Evolutionary conservation across 2,888 invertebrate species (phyloP), one percentile per base, ranked within the genome.

Genomic region (Epinotia ramella): DNA sequence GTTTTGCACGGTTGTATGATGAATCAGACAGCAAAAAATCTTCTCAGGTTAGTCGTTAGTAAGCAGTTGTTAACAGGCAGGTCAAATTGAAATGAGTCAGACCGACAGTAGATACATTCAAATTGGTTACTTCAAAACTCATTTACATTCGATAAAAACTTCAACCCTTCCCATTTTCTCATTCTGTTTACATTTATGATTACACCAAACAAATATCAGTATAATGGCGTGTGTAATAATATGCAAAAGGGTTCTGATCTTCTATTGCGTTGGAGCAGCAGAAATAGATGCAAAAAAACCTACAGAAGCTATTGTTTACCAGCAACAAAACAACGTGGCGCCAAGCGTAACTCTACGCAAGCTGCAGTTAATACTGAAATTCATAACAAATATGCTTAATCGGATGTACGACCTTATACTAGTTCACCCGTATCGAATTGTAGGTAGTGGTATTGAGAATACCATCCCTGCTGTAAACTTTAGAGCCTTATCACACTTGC

Each of bases 1-100:
- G n/a, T 53, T 66, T 33, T 33, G 53, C 66, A 53, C n/a, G 33
- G 66, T 18, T 56, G 20, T 24, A 5, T 12, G 66, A 33, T 66
- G 66, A 66, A 66, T 66, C 66, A 66, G n/a, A 18, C 11, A 28
- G 33, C 66, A 66, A 66, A 66, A 66, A 56, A 33, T 20, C 18
- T 33, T 28, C 16, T 1, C 53, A 53, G 16, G 13, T 49, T 16
- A 49, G 6, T 33, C 65, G 28, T 33, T 33, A 66, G 33, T 18
- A 33, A 66, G 28, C 24, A 28, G 6, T 49, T 65, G 16, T 65
- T 53, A 28, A 53, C 24, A 28, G 24, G 24, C 28, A n/a, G 66
- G 28, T 33, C 9, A 66, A 53, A 56, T 66, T 56, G 33, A 33
- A 9, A 66, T 66, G 66, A 66, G 53, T 66, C 66, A 65, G 49